These are phyloP conservation scores for Gymnobelideus leadbeateri DNA, from an alignment of 2,113 vertebrate species.

Conservation along the genomic window DNA sequence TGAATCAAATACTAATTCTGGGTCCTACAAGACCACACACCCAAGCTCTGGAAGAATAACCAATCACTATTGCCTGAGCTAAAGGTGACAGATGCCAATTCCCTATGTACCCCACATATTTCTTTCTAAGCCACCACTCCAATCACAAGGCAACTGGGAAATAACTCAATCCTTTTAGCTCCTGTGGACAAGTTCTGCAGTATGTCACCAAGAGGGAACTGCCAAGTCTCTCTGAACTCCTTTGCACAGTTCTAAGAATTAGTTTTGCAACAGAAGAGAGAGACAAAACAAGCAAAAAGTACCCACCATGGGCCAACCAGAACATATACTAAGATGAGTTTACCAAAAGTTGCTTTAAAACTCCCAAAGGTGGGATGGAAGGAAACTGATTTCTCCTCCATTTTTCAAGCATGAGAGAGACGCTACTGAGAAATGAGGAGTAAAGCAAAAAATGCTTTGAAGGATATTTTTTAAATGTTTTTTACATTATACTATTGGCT, in stretches of 20 bases:
- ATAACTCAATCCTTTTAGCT: not conserved
- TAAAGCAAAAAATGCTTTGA: slow-evolving; percentile 78
- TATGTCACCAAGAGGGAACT: slow-evolving; percentile 48
- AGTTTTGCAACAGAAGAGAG: not conserved
- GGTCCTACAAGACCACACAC: not conserved
- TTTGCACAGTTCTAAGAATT: not conserved
- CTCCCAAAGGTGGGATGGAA: slow-evolving; percentile 32
- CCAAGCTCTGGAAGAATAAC: not conserved
- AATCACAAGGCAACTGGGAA: not conserved
- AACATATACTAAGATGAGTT: not conserved
- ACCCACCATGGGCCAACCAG: not conserved
- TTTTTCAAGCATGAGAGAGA: slow-evolving; percentile 44
- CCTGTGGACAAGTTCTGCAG: not conserved
- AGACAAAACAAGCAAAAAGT: not conserved
- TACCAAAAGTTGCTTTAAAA: not conserved
- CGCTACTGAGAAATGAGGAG: slow-evolving; percentile 28
- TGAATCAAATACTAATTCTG: not conserved
- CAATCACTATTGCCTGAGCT: not conserved
- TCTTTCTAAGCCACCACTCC: not conserved
- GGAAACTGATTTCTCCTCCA: not conserved
- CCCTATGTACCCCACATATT: not conserved
- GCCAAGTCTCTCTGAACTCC: slow-evolving; percentile 39
- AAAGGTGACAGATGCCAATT: rapidly evolving
- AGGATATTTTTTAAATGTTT: slow-evolving; percentile 74
- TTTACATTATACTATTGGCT: slow-evolving; percentile 78